These are phyloP conservation scores for Gordius sp. DNA, from an alignment of 2,888 invertebrate species.

Conservation along the genomic window DNA sequence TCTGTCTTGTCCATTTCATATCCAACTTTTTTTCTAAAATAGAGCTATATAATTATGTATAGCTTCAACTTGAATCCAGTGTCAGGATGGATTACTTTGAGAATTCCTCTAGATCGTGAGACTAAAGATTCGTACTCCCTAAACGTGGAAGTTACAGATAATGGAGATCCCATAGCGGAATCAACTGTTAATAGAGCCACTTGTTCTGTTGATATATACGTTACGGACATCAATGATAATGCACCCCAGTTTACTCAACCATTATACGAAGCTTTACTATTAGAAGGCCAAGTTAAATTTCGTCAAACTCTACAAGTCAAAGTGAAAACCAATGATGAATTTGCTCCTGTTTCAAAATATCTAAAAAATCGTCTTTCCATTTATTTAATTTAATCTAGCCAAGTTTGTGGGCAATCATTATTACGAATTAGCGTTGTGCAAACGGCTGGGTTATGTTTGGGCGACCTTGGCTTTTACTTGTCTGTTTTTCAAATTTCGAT, in stretches of 20 bases:
- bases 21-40: too few relatives aligned
- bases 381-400: too few relatives aligned
- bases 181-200: not conserved
- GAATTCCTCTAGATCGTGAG: not conserved
- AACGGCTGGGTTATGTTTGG: too few relatives aligned
- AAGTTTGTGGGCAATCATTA: too few relatives aligned
- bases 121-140: not conserved
- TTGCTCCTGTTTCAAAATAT: too few relatives aligned
- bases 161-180: not conserved
- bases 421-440: too few relatives aligned
- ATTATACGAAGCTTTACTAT: not conserved
- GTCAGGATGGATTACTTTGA: not conserved
- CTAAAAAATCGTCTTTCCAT: too few relatives aligned
- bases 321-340: too few relatives aligned
- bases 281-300: not conserved
- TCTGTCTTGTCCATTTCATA: too few relatives aligned
- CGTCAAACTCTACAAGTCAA: slow-evolving; percentile 5
- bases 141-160: not conserved
- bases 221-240: slow-evolving; percentile 24
- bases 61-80: not conserved
- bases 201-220: slow-evolving; percentile 33
- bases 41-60: too few relatives aligned
- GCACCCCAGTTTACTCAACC: slow-evolving; percentile 29
- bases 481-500: too few relatives aligned
- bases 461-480: too few relatives aligned